phyloP scores from a whole-genome alignment of 2,113 vertebrate genomes.

The Artemisiospiza belli region DNA sequence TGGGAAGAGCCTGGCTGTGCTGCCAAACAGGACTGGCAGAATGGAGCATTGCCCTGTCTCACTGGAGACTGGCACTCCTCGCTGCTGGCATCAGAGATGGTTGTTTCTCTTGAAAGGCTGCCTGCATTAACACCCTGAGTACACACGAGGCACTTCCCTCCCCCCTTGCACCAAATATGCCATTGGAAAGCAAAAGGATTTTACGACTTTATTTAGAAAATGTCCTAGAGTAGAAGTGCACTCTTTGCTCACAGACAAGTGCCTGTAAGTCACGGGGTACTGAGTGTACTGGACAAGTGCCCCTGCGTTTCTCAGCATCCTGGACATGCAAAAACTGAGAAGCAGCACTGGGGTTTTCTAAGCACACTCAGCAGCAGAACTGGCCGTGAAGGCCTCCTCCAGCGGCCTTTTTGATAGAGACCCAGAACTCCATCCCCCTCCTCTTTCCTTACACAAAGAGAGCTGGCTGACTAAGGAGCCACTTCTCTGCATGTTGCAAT shows the following conservation, averaged over 20 bases:
- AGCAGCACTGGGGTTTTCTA: neutral
- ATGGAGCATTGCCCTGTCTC: rapidly evolving
- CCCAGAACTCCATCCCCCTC: neutral
- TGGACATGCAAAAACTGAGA: neutral
- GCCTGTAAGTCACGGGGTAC: rapidly evolving
- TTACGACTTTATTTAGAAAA: neutral
- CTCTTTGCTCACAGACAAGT: rapidly evolving
- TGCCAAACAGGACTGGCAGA: neutral
- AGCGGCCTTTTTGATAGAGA: neutral
- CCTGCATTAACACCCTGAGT: neutral
- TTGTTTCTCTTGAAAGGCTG: neutral
- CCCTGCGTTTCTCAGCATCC: neutral
- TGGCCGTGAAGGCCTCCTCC: neutral
- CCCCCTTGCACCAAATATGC: neutral
- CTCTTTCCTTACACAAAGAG: neutral
- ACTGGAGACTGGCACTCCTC: neutral
- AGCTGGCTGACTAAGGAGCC: neutral
- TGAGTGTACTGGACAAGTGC: neutral
- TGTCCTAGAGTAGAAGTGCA: neutral
- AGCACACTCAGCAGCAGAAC: neutral
- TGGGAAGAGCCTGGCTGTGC: neutral
- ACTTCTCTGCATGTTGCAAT: neutral
- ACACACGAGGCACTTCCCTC: neutral
- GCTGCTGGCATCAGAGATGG: neutral
- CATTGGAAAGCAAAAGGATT: neutral